A percentile compares a stretch with the other conserved stretches of the same genome.
Evolutionary conservation across 2,797 vertebrate species (phyloP).

Genomic region (Hippocampus kuda): DNA sequence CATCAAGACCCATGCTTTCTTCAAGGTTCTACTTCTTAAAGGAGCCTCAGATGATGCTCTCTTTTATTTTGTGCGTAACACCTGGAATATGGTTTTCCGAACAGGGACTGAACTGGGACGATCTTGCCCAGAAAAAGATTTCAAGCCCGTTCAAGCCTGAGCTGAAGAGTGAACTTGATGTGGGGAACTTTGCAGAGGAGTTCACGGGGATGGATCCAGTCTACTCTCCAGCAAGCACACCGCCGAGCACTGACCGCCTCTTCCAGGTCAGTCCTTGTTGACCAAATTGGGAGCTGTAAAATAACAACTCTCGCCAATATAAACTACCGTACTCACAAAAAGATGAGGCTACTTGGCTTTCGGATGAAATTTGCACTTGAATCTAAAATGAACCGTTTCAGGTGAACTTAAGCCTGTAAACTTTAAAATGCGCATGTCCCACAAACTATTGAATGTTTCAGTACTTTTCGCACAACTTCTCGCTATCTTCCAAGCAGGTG

Average conservation of each 20-base stretch:
- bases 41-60: not conserved
- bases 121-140: constrained; percentile 76
- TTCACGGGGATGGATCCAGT: constrained; percentile 88
- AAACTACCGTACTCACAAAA: too few relatives aligned
- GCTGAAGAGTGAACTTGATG: constrained; percentile 81
- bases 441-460: too few relatives aligned
- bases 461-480: too few relatives aligned
- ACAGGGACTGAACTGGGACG: constrained; percentile 78
- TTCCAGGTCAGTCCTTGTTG: constrained; percentile 68
- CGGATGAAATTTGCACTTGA: not conserved
- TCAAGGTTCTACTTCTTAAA: constrained; percentile 64
- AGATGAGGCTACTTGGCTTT: not conserved
- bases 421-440: too few relatives aligned
- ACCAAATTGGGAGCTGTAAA: not conserved
- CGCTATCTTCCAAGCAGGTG: too few relatives aligned
- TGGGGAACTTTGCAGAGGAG: constrained; percentile 87
- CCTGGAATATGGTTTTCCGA: not conserved
- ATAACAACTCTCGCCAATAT: too few relatives aligned
- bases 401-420: too few relatives aligned
- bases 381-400: too few relatives aligned
- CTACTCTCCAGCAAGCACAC: constrained; percentile 83
- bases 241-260: constrained; percentile 77
- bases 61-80: constrained; percentile 3
- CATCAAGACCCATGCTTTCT: constrained; percentile 82
- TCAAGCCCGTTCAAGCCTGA: constrained; percentile 80